Percentiles rank a stretch among this genome's conserved stretches.
Conservation (phyloP, 2,888 invertebrate species). For the Microctonus brassicae region DNA sequence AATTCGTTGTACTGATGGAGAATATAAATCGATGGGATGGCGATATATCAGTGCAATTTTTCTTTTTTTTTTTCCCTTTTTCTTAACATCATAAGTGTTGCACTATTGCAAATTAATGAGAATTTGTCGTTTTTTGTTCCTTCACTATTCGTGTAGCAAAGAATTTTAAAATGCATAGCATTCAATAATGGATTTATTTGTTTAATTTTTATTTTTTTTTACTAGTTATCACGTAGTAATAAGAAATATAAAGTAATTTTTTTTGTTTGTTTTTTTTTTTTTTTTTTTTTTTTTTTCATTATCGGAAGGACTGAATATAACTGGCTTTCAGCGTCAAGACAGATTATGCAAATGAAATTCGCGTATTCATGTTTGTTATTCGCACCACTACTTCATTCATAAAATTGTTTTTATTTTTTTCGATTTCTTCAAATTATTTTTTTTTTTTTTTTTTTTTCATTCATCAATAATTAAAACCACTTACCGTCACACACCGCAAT, state of each 20-base stretch:
- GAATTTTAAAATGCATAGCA: too few relatives aligned
- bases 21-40: constrained; percentile 41
- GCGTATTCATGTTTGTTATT: not conserved
- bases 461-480: not conserved
- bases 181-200: not conserved
- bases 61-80: constrained; percentile 6
- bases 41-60: constrained; percentile 35
- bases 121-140: constrained; percentile 4
- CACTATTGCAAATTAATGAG: not conserved
- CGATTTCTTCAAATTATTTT: too few relatives aligned
- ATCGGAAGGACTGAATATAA: constrained; percentile 27
- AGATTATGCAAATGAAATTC: not conserved
- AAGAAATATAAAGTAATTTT: constrained; percentile 6
- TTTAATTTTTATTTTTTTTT: constrained; percentile 20
- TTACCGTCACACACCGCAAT: not conserved
- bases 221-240: not conserved
- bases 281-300: not conserved
- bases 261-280: constrained; percentile 13
- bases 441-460: too few relatives aligned
- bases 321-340: constrained; percentile 17
- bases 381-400: not conserved
- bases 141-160: too few relatives aligned
- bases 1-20: constrained; percentile 48
- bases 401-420: not conserved
- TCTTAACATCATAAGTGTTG: not conserved